Evolutionary conservation across 2,888 invertebrate species (phyloP), one percentile per base, ranked within the genome.

Genomic region (Lithophane ornitopus): DNA sequence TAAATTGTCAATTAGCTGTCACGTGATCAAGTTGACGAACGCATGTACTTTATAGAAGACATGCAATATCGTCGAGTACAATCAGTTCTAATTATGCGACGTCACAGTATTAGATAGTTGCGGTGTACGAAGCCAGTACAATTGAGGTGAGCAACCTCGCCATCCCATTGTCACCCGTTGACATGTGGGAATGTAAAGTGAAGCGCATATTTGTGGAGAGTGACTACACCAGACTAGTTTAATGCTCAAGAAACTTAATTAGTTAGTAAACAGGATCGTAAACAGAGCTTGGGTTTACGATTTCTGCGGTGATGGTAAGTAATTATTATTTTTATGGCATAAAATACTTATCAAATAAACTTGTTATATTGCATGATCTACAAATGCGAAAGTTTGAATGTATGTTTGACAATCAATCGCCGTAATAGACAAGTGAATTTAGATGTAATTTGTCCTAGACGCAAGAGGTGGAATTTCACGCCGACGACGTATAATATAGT

Each of bases 131-230:
- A 70, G 84, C 81, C 71, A 85, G 85, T 77, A 91, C 92, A 91
- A 91, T 91, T 67, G 88, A 94, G 96, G 96, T 96, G 93, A 96
- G 92, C 95, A 95, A 96, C 96, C 96, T 95, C 92, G 46, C 88
- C 89, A 90, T 92, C 90, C 93, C 91, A 94, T 95, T 95, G 95
- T 95, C 93, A 90, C 86, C 83, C 85, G 89, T 89, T 91, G 91
- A 91, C 91, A 92, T 93, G 94, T 94, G 94, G 89, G 94, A 94
- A 94, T 92, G 90, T 92, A 90, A 90, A 91, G 89, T 87, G 90
- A 88, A 89, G 91, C 87, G 89, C 89, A 89, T 89, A 90, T 87
- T 86, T 89, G 86, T 88, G 85, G 85, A 88, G 88, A 86, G 78
- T 87, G 68, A 87, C 82, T 80, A 74, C 74, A 78, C 58, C 22